Evolutionary conservation across 2,113 vertebrate genomes (phyloP).

Genomic region (Siphamia tubifer): DNA sequence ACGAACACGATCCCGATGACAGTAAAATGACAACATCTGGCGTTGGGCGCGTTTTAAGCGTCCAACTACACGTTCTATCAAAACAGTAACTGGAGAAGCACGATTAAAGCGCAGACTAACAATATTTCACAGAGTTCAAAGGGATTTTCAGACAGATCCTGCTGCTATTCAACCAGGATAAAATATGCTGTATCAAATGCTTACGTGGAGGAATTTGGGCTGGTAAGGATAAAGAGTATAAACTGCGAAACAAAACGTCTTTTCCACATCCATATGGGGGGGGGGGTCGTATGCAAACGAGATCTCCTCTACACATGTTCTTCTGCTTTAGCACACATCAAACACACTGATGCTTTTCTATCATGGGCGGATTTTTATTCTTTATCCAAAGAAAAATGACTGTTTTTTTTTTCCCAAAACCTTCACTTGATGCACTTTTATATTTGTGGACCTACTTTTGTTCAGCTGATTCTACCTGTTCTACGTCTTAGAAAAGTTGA

Average conservation of each 20-base stretch:
- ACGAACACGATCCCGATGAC: constrained; percentile 37
- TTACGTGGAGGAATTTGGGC: constrained; percentile 25
- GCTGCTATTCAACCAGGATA: constrained; percentile 16
- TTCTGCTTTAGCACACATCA: not conserved
- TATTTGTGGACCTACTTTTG: too few species aligned
- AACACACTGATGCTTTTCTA: not conserved
- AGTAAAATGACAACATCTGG: constrained; percentile 47
- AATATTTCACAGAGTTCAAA: constrained; percentile 58
- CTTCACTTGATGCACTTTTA: too few species aligned
- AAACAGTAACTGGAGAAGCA: constrained; percentile 40
- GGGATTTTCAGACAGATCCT: constrained; percentile 36
- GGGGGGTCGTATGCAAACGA: not conserved
- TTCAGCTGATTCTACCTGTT: too few species aligned
- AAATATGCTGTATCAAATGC: constrained; percentile 38
- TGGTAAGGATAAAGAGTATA: constrained; percentile 27
- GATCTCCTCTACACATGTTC: not conserved
- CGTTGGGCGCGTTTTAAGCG: too few species aligned
- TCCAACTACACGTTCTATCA: constrained; percentile 46
- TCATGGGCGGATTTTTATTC: too few species aligned
- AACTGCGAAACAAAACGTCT: constrained; percentile 10
- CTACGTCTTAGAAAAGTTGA: too few species aligned
- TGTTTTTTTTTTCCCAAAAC: too few species aligned
- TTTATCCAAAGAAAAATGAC: too few species aligned
- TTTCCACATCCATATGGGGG: constrained; percentile 13
- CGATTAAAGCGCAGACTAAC: constrained; percentile 47